Conservation (phyloP, 2,888 invertebrate species). For the Ashinkailepas kermadecensis region DNA sequence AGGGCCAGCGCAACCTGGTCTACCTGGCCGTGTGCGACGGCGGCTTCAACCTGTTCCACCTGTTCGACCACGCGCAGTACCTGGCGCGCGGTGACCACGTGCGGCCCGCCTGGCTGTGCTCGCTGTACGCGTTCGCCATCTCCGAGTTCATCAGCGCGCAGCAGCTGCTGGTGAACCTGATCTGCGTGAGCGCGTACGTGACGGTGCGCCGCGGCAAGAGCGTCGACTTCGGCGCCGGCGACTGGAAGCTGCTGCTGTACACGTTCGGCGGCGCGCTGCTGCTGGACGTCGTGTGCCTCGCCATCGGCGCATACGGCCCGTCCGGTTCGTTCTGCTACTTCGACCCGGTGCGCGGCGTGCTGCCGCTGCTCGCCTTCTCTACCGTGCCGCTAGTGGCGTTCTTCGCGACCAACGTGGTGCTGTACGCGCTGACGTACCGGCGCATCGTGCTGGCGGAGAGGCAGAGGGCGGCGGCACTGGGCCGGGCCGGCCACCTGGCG, state of each 20-base stretch:
- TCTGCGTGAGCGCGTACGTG: not conserved
- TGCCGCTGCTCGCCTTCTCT: not conserved
- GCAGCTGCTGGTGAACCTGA: constrained; percentile 4
- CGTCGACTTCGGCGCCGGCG: not conserved
- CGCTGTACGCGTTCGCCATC: constrained; percentile 8
- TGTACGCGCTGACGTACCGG: not conserved
- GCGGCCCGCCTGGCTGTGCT: not conserved
- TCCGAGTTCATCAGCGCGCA: constrained; percentile 6
- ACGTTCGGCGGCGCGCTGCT: not conserved
- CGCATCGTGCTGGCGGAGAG: not conserved
- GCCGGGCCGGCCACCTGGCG: not conserved
- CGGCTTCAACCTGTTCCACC: constrained; percentile 13
- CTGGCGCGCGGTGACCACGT: not conserved
- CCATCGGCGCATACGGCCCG: not conserved
- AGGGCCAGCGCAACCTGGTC: constrained; percentile 5
- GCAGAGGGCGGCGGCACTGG: not conserved
- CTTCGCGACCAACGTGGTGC: not conserved
- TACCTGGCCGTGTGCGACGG: constrained; percentile 12
- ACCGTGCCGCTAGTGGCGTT: not conserved
- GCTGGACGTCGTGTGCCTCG: not conserved
- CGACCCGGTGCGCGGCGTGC: not conserved
- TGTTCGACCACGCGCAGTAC: constrained; percentile 15
- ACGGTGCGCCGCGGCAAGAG: not conserved
- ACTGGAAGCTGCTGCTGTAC: not conserved
- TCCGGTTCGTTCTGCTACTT: constrained; percentile 20